phyloP scores from a whole-genome alignment of 2,797 vertebrate genomes.

The Trematomus bernacchii region DNA sequence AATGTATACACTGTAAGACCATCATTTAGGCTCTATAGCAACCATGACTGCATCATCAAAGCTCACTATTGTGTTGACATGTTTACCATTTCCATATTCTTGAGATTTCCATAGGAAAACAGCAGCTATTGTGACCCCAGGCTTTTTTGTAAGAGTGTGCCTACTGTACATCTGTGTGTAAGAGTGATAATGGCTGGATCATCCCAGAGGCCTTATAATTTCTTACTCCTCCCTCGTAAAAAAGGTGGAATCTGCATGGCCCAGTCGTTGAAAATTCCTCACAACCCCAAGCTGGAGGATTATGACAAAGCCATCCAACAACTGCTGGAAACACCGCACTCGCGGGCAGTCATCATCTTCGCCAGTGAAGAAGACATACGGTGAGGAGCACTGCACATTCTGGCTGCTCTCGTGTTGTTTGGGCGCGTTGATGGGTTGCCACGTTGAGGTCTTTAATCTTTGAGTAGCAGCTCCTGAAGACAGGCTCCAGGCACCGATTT shows the following conservation, averaged over 20 bases:
- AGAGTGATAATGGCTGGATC: conserved; percentile 40
- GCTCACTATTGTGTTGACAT: conserved; percentile 44
- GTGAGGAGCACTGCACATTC: conserved; percentile 76
- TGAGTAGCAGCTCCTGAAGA: conserved; percentile 62
- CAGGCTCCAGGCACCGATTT: conserved; percentile 67
- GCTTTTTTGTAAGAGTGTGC: conserved; percentile 29
- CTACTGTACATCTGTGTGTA: conserved; percentile 1
- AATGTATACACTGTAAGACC: conserved; percentile 49
- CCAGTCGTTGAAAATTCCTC: conserved; percentile 94
- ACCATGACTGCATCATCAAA: conserved; percentile 55
- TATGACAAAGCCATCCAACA: conserved; percentile 93
- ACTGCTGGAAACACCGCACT: conserved; percentile 91
- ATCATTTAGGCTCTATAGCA: conserved; percentile 46
- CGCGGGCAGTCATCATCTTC: conserved; percentile 93
- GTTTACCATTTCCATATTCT: conserved; percentile 46
- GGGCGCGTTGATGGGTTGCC: conserved; percentile 50
- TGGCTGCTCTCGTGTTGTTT: conserved; percentile 48
- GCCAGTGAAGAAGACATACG: conserved; percentile 96
- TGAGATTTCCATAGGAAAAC: conserved; percentile 44
- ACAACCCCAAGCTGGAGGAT: conserved; percentile 90
- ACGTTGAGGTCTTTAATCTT: conserved; percentile 72
- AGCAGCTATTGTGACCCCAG: conserved; percentile 49
- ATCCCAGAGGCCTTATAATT: conserved; percentile 60
- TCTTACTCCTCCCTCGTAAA: conserved; percentile 60
- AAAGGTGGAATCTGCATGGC: conserved; percentile 95